Evolutionary conservation across 2,888 invertebrate genomes (phyloP), one percentile per base, ranked within the genome.

Genomic region (Cordilura impudica): DNA sequence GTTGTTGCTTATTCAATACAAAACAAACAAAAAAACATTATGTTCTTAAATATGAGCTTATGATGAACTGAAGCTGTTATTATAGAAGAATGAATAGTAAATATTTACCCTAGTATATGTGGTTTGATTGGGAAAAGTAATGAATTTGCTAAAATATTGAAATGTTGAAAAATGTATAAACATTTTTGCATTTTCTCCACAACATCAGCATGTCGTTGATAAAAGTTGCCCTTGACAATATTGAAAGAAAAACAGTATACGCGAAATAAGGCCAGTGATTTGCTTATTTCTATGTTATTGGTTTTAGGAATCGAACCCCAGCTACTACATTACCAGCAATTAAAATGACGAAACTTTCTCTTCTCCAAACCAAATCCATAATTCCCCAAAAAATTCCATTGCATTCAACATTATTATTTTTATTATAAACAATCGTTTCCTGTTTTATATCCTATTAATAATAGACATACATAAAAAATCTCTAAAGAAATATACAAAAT

Each of bases 381-480:
- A n/a, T n/a, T n/a, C n/a, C n/a, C n/a, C n/a, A n/a, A 10, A 31
- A 8, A 31, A 31, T 31, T 31, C 1, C 31, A 31, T 31, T 31
- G 29, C 12, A 31, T 29, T 31, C 31, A 31, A n/a, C n/a, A n/a
- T n/a, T 8, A 14, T 26, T 14, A 14, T 26, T 47, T 47, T 14
- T 14, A 53, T 53, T 26, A 14, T 29, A 26, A 10, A 31, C 29
- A 18, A 7, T 54, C 14, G 53, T 53, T 69, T 69, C 31, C 35
- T 47, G 47, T 10, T 43, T 60, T 39, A 60, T 18, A 71, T 63
- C 61, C 61, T 43, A 51, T 75, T 61, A 18, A 12, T 21, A 7
- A 23, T 39, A 67, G 31, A 45, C 16, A 12, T 14, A 16, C 10
- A 29, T 54, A 45, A 21, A 4, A 35, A 51, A 65, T 31, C 49